Percentiles rank a stretch among this genome's conserved stretches.
phyloP scores from a whole-genome alignment of 2,888 invertebrate species.

The Eristalis arbustorum region DNA sequence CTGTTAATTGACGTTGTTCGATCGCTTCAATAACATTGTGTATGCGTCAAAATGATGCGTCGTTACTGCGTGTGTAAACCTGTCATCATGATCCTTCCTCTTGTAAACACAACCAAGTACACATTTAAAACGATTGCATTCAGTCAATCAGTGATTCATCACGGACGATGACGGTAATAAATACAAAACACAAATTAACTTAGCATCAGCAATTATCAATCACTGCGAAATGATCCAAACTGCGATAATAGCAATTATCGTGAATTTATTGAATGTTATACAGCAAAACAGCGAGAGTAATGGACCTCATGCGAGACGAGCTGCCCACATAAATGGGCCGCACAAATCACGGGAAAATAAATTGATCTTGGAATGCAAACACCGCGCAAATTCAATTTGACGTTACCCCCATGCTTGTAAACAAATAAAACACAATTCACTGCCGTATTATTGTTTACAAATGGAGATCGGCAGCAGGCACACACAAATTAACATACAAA shows the following conservation, averaged over 20 bases:
- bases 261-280: conserved; percentile 17
- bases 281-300: conserved; percentile 17
- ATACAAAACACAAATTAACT: background rate
- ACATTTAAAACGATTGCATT: background rate
- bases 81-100: background rate
- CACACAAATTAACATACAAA: conserved; percentile 11
- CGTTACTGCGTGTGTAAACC: too few relatives aligned
- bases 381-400: background rate
- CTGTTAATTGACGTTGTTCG: background rate
- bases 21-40: background rate
- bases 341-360: conserved; percentile 20
- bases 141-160: background rate
- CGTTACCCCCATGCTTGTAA: background rate
- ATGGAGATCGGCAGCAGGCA: background rate
- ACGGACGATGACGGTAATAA: background rate
- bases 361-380: background rate
- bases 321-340: conserved; percentile 7
- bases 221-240: background rate
- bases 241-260: conserved; percentile 5
- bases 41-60: too few relatives aligned
- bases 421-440: background rate
- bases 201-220: background rate
- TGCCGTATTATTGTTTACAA: conserved; percentile 24
- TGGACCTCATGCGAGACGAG: conserved; percentile 5
- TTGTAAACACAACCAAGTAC: background rate